Evolutionary conservation across 1,140 invertebrate species (phyloP), one percentile per base, ranked within the genome.

Genomic region (Drosophila nebulosa): DNA sequence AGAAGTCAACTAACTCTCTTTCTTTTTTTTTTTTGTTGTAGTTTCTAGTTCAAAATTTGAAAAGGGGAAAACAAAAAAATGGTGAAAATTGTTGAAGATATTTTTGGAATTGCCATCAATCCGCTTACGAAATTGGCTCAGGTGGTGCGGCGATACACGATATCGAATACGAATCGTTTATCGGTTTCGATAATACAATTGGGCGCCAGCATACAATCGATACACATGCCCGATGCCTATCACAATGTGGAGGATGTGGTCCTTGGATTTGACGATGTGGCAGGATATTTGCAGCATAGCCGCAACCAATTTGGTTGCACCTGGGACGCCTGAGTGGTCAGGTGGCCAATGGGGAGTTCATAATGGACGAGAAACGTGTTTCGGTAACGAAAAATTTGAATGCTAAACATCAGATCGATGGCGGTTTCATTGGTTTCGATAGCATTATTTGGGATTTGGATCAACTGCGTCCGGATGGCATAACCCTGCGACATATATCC

Each of bases 311-410:
- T 98, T 80, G 98, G 98, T 4, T 95, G 96, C 0, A 95, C 96
- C 0, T 99, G 26, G 98, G 98, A 1, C 92, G 98, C 68, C 95
- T 97, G 16, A 95, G 96, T 0, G 98, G 98, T 91, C 93, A 97
- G 36, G 97, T 98, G 67, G 94, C 93, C 0, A 93, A 94, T 24
- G 96, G 93, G 0, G 92, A 91, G 74, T 96, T 98, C 73, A 90
- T 76, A 1, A 90, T 98, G 10, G 94, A 96, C 64, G 95, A 94
- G 1, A 86, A 93, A 22, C 92, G 92, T 2, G 97, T 97, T 83
- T 78, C 93, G 1, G 84, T 98, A 1, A 93, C 93, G 0, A 93
- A 94, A 51, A 99, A 99, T 88, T 88, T 92, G 12, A 94, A 93
- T 32, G 93, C 93, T 1, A 91, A 93, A 2, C 94, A 97, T 88